phyloP scores from a whole-genome alignment of 2,888 invertebrate genomes.

The Chymomyza amoena region DNA sequence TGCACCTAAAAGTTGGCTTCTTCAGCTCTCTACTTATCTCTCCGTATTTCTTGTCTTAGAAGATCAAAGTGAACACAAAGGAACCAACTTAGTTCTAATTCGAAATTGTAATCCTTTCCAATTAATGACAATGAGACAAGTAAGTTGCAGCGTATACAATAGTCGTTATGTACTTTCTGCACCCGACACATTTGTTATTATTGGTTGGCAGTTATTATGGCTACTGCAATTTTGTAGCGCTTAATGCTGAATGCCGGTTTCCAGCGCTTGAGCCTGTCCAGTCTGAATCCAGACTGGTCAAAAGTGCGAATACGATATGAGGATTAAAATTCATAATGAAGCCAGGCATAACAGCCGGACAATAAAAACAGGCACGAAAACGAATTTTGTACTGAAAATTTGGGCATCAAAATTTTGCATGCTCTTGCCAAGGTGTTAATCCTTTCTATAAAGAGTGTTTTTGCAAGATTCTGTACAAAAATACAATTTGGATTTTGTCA shows the following conservation, averaged over 20 bases:
- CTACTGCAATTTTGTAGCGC: constrained; percentile 67
- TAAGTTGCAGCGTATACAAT: too few species aligned
- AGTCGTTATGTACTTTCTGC: too few species aligned
- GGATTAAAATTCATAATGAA: constrained; percentile 73
- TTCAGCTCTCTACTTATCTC: too few species aligned
- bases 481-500: too few species aligned
- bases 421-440: not conserved
- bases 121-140: too few species aligned
- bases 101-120: too few species aligned
- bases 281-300: constrained; percentile 10
- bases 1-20: too few species aligned
- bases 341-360: constrained; percentile 22
- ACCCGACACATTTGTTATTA: constrained; percentile 8
- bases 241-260: constrained; percentile 45
- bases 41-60: too few species aligned
- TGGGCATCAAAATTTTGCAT: not conserved
- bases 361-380: not conserved
- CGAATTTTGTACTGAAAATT: not conserved
- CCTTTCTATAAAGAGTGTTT: not conserved
- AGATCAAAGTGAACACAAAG: too few species aligned
- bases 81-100: too few species aligned
- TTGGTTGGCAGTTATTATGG: constrained; percentile 62
- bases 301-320: constrained; percentile 72
- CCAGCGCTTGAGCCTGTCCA: not conserved
- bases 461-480: too few species aligned